Evolutionary conservation across 2,888 invertebrate species (phyloP), one percentile per base, ranked within the genome.

Genomic region (Drosophila flavopinicola): DNA sequence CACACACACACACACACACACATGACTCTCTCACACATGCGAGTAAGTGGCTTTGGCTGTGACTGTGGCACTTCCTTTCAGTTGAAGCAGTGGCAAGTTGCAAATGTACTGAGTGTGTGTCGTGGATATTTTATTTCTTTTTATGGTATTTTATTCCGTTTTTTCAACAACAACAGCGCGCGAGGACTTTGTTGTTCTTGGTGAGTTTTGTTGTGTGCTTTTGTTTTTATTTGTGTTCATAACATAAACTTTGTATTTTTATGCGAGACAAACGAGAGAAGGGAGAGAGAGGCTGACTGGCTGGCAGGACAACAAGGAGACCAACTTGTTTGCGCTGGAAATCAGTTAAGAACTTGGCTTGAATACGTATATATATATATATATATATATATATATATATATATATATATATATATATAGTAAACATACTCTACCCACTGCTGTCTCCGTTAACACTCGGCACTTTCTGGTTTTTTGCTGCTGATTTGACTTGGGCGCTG

Each of bases 191-290:
- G 61, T 74, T 78, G 65, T 70, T 76, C 68, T 78, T 66, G 47
- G 25, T 58, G 71, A 57, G 68, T 66, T 66, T 70, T 69, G 68
- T 64, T 69, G 38, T 69, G 58, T 60, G 75, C 70, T 78, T 69
- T 79, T 79, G 66, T 79, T 79, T 83, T 83, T 78, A 75, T 83
- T 85, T 85, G 79, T 78, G 78, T 84, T 85, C 85, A 85, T 84
- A 84, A 79, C 83, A 85, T 84, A 84, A 84, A 85, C 73, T 85
- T 84, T 84, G 83, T 85, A 79, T 84, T 84, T 85, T 84, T 84
- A 84, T 84, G 67, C 59, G 73, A 66, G 60, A 70, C 60, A 58
- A 65, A 54, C 47, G 39, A 24, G 41, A 27, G 11, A 3, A 44
- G 6, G 9, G 6, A 20, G 37, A 11, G 52, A 38, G 41, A 27